Base-by-base conservation (phyloP, 2,113 vertebrate genomes). In the Onychostruthus taczanowskii region DNA sequence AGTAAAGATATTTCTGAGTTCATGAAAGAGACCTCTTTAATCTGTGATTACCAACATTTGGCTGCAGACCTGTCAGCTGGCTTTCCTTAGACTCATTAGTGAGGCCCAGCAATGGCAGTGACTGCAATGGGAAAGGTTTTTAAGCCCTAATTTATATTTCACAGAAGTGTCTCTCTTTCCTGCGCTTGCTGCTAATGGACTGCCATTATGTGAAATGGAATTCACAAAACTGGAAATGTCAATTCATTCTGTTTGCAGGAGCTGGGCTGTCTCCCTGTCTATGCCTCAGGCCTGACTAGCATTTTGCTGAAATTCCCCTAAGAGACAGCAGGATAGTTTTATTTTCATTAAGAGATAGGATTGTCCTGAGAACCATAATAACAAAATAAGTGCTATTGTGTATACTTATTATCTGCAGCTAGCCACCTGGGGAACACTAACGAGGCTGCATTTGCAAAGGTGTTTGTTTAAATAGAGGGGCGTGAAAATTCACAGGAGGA, bases 31-130 rank as follows among this genome's bases (percentile, higher is more conserved):
- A 93, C n/a, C 10, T 96, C 69, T 96, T 97, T 98, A 98, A 98
- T 91, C 96, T 94, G 85, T 94, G 98, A 98, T 98, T 98, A 98
- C 87, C 41, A 55, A 66, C 39, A 84, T 89, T 96, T 94, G 96
- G 91, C 96, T 33, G 81, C 83, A 95, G 96, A 95, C 87, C 91
- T 92, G 95, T 96, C 97, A 96, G 35, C 86, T 24, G 73, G 95
- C 96, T 97, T 98, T 97, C 94, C 96, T 93, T 93, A 95, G 91
- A 66, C 69, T 97, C 86, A 73, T 43, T 49, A 75, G 43, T 52
- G 37, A 95, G 90, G 81, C 78, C 46, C 56, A 62, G 43, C 37
- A 69, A 64, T 64, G 87, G 72, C 74, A 96, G 67, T 74, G 76
- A 58, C 24, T 89, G 80, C 6, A 62, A 49, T 4, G 27, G 44